Base-by-base conservation (phyloP, 2,888 invertebrate species). In the Xanthia icteritia region DNA sequence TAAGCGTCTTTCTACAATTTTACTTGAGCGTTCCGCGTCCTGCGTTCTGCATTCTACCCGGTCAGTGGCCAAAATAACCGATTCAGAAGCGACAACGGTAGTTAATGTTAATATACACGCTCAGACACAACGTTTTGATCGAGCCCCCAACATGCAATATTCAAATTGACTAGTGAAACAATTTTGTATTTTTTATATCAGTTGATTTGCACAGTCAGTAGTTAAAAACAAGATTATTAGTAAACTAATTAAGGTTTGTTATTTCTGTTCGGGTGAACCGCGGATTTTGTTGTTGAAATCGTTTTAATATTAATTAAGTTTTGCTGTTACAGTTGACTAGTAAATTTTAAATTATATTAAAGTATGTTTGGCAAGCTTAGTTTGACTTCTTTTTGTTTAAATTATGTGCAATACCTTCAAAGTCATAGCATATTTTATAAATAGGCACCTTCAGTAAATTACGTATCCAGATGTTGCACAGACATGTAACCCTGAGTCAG, bases 111-210 rank as follows among this genome's bases (percentile, higher is more conserved):
- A 77, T 79, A 77, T 84, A 86, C 86, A 89, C 88, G 84, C 86
- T 85, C 87, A 75, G 77, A 83, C 77, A 39, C 77, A 79, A 81
- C 78, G 70, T 45, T 83, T 84, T 79, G 79, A 81, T 88, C 86
- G 76, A 83, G 82, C 84, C 83, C 86, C 88, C 87, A 86, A 81
- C 86, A 84, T 83, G 88, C 81, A 84, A 81, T 84, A 86, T 83
- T 84, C 81, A 85, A 92, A 88, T 92, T 92, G 92, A 93, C 92
- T 92, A 93, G 92, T 89, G 88, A 82, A 85, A 86, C 86, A 81
- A 85, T 88, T n/a, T 85, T 86, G 73, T 79, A 48, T 68, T 64
- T 58, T 8, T 45, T 76, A 11, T 73, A 69, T 76, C 56, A 66
- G 68, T 79, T 83, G 66, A 73, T 82, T 86, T 83, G 81, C 71